Base-by-base conservation (phyloP, 2,113 vertebrate genomes). In the Stegastes partitus region DNA sequence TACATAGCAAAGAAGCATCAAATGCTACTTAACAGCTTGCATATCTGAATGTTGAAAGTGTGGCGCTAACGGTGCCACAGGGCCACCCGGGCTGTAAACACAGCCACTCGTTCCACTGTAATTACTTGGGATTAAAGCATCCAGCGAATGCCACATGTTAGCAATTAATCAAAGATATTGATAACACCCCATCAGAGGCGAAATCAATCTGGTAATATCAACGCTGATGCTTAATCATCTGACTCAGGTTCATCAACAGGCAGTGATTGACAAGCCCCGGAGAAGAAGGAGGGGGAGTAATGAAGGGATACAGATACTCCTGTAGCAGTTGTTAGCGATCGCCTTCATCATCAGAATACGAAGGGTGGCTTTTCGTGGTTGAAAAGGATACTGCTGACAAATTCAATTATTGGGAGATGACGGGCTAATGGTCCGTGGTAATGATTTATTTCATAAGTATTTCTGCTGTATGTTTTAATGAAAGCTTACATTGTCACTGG, bases 341-440 rank as follows among this genome's bases (percentile, higher is more conserved):
- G 95, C 94, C 96, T 96, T 97, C 97, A 97, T 97, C 96, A 95
- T 96, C 96, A 93, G 94, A 95, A 96, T 95, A 94, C 18, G 34
- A n/a, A 81, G 8, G 95, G 94, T 94, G 95, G 94, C 94, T 95
- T n/a, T 94, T 57, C 50, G 23, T 2, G 95, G 93, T 95, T 97
- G 96, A 97, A 97, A 96, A 95, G 96, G 95, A 95, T 94, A 94
- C 96, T 95, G 96, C 95, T 97, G 97, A 97, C 96, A 97, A 98
- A 98, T 96, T 98, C 96, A 97, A 96, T 98, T 98, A 96, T 95
- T 94, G 94, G 93, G 96, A 96, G 96, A 94, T 96, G 95, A 96
- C 92, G 93, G 95, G 95, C 96, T 98, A 98, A 99, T 97, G 96
- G 95, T 92, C 93, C 96, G 95, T 97, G 96, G 93, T 96, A 96